Base-by-base conservation (phyloP, 2,797 vertebrate species). In the Sandelia bainsii region DNA sequence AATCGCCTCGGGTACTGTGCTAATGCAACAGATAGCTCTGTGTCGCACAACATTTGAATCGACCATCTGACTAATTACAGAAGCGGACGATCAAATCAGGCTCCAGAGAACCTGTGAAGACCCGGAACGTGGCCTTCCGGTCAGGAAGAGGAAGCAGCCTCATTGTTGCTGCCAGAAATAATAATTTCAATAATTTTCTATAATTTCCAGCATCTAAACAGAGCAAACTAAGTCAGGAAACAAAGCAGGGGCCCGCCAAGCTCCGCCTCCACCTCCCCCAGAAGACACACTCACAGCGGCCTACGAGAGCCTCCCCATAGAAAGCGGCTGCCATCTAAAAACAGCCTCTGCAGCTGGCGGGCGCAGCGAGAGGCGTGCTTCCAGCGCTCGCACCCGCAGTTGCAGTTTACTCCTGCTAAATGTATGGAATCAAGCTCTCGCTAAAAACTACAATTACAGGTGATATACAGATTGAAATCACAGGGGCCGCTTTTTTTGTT, bases 371-470 rank as follows among this genome's bases (percentile, higher is more conserved):
- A 80, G 79, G 84, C 79, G 76, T 94, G 95, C 95, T 96, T 95
- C 95, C 95, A 96, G 95, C 88, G 95, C 95, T 95, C 93, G 95
- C 93, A 92, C 95, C 94, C 94, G 94, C 94, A 94, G 77, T 93
- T 93, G 92, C 95, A 94, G 96, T 95, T 96, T 95, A 95, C 95
- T 64, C 93, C 53, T 0, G 94, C 95, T 97, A 98, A 99, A 99
- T 99, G 97, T 98, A 99, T 99, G 97, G 97, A 99, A 99, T 99
- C 97, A 99, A 96, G 94, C 95, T 94, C 94, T 93, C 85, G 92
- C 96, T 99, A 99, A 99, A 98, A 98, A 98, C 97, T 98, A 97
- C 97, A 98, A 99, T 99, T 99, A 99, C 98, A 99, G 97, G 98
- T 99, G 98, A 99, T 98, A 97, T 96, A 96, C 96, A 97, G 97